These are phyloP conservation scores for Galerucella pusilla DNA, from an alignment of 2,888 invertebrate genomes.

Conservation along the genomic window DNA sequence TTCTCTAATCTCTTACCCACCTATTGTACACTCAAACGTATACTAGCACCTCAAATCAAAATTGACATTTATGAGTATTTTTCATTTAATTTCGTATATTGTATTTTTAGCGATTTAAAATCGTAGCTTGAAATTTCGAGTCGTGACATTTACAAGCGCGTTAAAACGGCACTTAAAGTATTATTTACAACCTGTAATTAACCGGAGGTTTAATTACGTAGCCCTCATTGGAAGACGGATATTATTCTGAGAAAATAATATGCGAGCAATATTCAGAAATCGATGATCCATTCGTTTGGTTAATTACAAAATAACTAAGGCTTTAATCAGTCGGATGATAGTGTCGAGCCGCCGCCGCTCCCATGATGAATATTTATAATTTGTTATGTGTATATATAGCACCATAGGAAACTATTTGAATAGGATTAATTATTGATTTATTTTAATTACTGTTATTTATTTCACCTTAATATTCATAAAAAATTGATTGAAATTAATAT, in stretches of 20 bases:
- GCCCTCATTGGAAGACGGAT: slow-evolving; percentile 61
- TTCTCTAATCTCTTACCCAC: slow-evolving; percentile 9
- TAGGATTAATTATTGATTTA: not conserved
- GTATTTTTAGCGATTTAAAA: slow-evolving; percentile 60
- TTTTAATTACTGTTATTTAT: not conserved
- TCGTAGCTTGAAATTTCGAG: slow-evolving; percentile 60
- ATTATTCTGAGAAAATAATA: slow-evolving; percentile 62
- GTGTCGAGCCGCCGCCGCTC: slow-evolving; percentile 11
- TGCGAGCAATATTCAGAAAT: slow-evolving; percentile 45
- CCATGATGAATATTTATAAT: slow-evolving; percentile 13
- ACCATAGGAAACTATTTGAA: not conserved
- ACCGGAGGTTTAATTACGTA: slow-evolving; percentile 64
- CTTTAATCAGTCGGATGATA: slow-evolving; percentile 27
- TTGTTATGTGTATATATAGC: not conserved
- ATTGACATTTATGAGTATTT: slow-evolving; percentile 62
- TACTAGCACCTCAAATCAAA: slow-evolving; percentile 41
- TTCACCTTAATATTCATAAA: no score
- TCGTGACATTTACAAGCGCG: slow-evolving; percentile 66
- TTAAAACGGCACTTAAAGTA: slow-evolving; percentile 66
- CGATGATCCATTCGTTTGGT: slow-evolving; percentile 47
- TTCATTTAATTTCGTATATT: slow-evolving; percentile 60
- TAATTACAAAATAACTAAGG: slow-evolving; percentile 48
- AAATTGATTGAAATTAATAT: no score
- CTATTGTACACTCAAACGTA: slow-evolving; percentile 16
- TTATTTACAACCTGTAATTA: slow-evolving; percentile 66